phyloP scores from a whole-genome alignment of 2,888 invertebrate genomes.

The Xylota segnis region DNA sequence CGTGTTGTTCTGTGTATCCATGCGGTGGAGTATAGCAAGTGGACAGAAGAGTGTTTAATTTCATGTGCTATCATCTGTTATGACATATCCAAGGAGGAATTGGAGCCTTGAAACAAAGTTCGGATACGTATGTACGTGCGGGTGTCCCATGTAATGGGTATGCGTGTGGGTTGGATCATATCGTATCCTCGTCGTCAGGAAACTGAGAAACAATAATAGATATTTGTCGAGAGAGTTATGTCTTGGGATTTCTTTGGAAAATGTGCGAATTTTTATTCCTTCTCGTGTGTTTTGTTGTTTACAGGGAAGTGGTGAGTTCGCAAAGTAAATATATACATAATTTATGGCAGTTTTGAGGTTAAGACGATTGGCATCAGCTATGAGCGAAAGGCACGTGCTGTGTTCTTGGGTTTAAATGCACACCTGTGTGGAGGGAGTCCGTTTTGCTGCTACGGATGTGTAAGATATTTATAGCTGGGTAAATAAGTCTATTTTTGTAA shows the following conservation, averaged over 20 bases:
- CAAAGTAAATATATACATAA: background rate
- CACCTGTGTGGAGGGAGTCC: background rate
- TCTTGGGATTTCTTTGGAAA: background rate
- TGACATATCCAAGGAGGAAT: background rate
- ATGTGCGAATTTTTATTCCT: background rate
- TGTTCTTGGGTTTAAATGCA: background rate
- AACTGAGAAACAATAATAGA: background rate
- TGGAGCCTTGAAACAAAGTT: background rate
- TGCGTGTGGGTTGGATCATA: background rate
- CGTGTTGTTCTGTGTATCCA: background rate
- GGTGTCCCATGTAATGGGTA: background rate
- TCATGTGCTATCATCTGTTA: background rate
- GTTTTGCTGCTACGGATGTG: background rate
- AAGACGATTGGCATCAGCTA: background rate
- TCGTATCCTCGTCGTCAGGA: background rate
- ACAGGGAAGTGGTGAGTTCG: background rate
- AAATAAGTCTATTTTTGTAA: too few relatives aligned
- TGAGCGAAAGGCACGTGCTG: background rate
- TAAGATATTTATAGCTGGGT: background rate
- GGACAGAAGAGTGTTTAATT: conserved; percentile 6
- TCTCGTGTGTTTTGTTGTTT: background rate
- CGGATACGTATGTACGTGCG: background rate
- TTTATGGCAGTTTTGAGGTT: background rate
- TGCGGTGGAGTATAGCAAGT: background rate
- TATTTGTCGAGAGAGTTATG: background rate